Base-by-base conservation (phyloP, 2,888 invertebrate species). In the Gymnoscelis rufifasciata region DNA sequence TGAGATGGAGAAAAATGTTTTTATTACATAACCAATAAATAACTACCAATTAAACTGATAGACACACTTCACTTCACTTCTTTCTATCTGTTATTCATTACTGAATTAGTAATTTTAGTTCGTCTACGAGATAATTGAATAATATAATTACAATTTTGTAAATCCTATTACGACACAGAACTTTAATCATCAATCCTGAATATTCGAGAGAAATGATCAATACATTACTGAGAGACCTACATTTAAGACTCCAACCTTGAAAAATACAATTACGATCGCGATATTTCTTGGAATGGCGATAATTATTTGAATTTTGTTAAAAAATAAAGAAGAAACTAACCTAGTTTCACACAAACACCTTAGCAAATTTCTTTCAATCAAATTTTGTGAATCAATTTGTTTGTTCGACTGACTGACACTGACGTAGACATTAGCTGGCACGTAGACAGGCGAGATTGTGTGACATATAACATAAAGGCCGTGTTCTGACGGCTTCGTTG, bases 281-380 rank as follows among this genome's bases (percentile, higher is more conserved):
- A 7, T 3, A 6, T 6, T 26, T 6, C 26, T 26, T n/a, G 7
- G 26, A 26, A 26, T 7, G 7, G 7, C 3, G 8, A 7, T 8
- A 26, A 26, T 6, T 8, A 26, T 6, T n/a, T n/a, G n/a, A n/a
- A 26, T 26, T 26, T 26, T 26, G 8, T 26, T 26, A 7, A 26
- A 26, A 26, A 7, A 26, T 26, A 7, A 6, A 26, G 26, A n/a
- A 13, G n/a, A 35, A 42, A 42, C 42, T 42, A 42, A 42, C 42
- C 42, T 42, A 36, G 4, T 7, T 12, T 42, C 42, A 13, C 19
- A 12, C 8, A 8, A 26, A 26, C 7, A 26, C 26, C 6, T 23
- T 23, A 19, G 19, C 19, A 4, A 3, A 6, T 23, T 23, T 6
- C 4, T 5, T 6, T 23, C 19, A 19, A 19, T 19, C 2, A 5